These are phyloP conservation scores for Emys orbicularis DNA, from an alignment of 2,797 vertebrate species.

Conservation along the genomic window DNA sequence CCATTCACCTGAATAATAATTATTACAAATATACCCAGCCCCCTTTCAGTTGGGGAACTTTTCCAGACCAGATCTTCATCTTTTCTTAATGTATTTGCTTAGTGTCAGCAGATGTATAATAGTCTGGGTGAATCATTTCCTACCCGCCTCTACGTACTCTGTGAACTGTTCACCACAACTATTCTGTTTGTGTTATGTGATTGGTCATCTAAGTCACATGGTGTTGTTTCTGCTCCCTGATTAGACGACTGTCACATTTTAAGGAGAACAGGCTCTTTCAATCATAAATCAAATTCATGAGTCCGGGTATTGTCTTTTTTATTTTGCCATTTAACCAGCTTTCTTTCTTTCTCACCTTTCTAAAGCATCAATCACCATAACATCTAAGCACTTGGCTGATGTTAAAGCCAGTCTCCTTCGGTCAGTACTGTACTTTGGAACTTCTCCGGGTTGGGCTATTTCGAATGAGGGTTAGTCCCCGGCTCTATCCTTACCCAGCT, in stretches of 20 bases:
- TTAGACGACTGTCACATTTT: not conserved
- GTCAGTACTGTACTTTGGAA: not conserved
- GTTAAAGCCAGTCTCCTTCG: not conserved
- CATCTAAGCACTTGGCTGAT: not conserved
- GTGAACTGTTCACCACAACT: accelerated
- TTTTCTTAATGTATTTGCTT: accelerated
- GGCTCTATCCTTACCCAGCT: no score
- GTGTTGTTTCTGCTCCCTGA: not conserved
- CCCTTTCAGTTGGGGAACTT: not conserved
- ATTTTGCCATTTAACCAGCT: not conserved
- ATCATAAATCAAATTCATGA: not conserved
- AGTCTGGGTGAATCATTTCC: not conserved
- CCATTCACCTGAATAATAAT: not conserved
- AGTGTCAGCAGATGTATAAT: accelerated
- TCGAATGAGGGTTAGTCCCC: no score
- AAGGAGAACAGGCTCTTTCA: not conserved
- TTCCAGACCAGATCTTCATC: not conserved
- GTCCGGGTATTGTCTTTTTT: not conserved
- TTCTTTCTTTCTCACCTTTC: not conserved
- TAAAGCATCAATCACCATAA: no score
- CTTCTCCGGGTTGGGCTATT: not conserved
- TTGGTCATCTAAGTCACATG: not conserved
- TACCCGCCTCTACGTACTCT: accelerated
- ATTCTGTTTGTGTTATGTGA: not conserved
- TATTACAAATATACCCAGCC: not conserved